Evolutionary conservation across 2,888 invertebrate species (phyloP).

Genomic region (Hedya salicella): DNA sequence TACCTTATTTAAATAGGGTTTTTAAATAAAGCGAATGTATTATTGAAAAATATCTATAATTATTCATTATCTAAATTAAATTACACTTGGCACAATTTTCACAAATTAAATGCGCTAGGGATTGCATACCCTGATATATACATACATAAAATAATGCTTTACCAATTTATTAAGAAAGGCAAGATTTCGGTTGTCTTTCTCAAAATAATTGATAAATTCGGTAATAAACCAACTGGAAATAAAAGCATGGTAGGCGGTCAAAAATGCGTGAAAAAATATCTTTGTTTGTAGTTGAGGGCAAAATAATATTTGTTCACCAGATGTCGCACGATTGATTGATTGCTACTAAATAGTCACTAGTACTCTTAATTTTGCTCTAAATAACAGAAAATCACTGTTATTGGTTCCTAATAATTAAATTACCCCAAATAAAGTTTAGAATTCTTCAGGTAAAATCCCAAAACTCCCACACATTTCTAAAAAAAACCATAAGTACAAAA

Average conservation of each 20-base stretch:
- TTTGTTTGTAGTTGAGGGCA: conserved; percentile 28
- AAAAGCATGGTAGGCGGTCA: conserved; percentile 33
- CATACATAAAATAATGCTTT: conserved; percentile 12
- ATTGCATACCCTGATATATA: background rate
- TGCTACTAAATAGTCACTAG: background rate
- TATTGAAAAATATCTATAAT: conserved; percentile 30
- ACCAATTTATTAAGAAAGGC: conserved; percentile 80
- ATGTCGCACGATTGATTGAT: background rate
- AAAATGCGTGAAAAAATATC: conserved; percentile 25
- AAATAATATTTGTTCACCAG: background rate
- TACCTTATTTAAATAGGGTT: conserved; percentile 35
- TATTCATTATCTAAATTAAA: conserved; percentile 34
- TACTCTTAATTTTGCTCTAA: no score
- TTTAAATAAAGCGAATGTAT: conserved; percentile 31
- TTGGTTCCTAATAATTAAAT: no score
- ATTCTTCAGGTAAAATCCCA: no score
- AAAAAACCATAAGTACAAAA: no score
- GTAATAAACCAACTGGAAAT: conserved; percentile 17
- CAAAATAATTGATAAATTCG: conserved; percentile 71
- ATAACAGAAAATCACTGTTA: no score
- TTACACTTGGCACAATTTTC: conserved; percentile 37
- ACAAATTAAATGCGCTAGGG: conserved; percentile 31
- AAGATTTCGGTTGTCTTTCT: conserved; percentile 77
- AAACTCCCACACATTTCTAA: no score
- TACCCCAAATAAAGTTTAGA: no score